A percentile compares a stretch with the other conserved stretches of the same genome.
Conservation (phyloP, 2,113 vertebrate genomes). For the Anolis carolinensis region DNA sequence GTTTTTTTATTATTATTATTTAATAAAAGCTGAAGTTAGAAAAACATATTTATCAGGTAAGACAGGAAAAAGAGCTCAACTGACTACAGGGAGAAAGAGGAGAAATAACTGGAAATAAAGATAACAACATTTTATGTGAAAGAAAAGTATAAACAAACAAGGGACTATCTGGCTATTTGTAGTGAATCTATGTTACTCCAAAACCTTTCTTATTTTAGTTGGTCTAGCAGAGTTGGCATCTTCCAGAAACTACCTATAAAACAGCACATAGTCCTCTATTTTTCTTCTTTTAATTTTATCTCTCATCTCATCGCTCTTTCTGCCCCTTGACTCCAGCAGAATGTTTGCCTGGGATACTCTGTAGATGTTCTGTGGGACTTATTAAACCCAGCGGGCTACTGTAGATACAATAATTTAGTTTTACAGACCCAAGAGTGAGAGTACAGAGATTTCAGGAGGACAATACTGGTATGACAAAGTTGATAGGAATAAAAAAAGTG, state of each 20-base stretch:
- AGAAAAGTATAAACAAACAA: neutral
- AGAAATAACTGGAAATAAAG: neutral
- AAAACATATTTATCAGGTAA: conserved; percentile 18
- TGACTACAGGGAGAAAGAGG: neutral
- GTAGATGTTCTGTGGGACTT: neutral
- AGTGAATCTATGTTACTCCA: neutral
- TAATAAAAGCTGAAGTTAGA: conserved; percentile 7
- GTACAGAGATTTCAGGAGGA: neutral
- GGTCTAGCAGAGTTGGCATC: neutral
- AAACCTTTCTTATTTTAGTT: neutral
- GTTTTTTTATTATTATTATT: neutral
- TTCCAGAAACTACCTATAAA: neutral
- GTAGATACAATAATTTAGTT: neutral
- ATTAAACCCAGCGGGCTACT: neutral
- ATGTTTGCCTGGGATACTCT: neutral
- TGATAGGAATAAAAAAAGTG: too few relatives aligned
- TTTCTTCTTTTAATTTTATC: neutral
- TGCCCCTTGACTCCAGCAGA: neutral
- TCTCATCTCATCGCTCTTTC: neutral
- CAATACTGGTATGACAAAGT: neutral
- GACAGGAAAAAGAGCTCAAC: neutral
- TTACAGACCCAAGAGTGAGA: neutral
- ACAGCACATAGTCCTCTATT: neutral
- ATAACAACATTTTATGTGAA: neutral
- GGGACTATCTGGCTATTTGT: neutral